A percentile compares a stretch with the other conserved stretches of the same genome.
Conservation (phyloP, 2,797 vertebrate species). For the Phrynocephalus guinanensis region DNA sequence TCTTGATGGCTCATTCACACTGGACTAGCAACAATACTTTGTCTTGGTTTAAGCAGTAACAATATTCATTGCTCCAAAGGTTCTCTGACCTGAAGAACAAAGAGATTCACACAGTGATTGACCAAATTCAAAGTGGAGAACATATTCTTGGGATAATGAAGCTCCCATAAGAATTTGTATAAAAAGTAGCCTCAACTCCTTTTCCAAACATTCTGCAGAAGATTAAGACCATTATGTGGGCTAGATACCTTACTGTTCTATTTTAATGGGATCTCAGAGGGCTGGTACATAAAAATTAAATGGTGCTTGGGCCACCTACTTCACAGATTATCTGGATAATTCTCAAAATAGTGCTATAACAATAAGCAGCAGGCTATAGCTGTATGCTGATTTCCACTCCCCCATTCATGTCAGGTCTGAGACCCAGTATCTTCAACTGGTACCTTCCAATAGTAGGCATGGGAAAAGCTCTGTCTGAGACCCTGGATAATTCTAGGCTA, state of each 20-base stretch:
- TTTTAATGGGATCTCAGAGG: not conserved
- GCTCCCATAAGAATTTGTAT: not conserved
- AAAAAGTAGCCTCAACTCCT: not conserved
- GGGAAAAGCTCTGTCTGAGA: not conserved
- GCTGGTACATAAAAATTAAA: not conserved
- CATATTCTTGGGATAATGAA: not conserved
- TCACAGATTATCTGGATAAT: not conserved
- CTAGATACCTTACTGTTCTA: not conserved
- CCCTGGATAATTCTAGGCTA: not conserved
- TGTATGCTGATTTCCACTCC: too few relatives aligned
- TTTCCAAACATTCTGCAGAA: not conserved
- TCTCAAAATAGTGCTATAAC: not conserved
- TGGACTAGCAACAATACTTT: slow-evolving; percentile 26
- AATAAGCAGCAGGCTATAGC: not conserved
- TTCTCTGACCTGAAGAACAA: slow-evolving; percentile 12
- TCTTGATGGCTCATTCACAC: slow-evolving; percentile 68
- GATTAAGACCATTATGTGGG: not conserved
- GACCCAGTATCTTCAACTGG: not conserved
- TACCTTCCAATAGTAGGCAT: not conserved
- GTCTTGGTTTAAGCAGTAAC: not conserved
- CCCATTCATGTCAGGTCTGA: not conserved
- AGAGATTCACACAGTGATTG: not conserved
- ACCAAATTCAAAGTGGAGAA: not conserved
- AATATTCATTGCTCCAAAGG: not conserved
- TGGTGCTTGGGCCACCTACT: not conserved